phyloP scores from a whole-genome alignment of 1,140 invertebrate genomes.

The Catajapyx aquilonaris region DNA sequence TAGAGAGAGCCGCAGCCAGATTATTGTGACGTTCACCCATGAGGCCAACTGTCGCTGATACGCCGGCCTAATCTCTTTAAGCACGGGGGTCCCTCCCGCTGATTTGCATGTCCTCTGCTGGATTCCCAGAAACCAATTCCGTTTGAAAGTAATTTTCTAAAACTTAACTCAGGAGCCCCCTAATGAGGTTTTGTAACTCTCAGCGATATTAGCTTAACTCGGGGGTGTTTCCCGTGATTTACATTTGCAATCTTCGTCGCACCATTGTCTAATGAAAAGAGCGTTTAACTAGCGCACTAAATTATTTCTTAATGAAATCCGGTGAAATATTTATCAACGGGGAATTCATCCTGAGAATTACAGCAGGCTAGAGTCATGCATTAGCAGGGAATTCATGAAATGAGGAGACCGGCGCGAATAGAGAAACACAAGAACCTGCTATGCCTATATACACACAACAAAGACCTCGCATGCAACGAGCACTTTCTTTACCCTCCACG shows the following conservation, averaged over 20 bases:
- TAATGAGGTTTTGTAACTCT: not conserved
- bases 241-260: not conserved
- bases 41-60: not conserved
- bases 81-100: not conserved
- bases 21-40: not conserved
- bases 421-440: no score
- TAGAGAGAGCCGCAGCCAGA: not conserved
- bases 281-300: not conserved
- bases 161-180: not conserved
- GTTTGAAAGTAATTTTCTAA: slow-evolving; percentile 1
- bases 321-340: not conserved
- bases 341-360: no score
- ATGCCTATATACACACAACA: no score
- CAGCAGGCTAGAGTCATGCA: no score
- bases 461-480: no score
- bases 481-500: no score
- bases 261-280: not conserved
- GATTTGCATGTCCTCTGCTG: not conserved
- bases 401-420: no score
- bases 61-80: not conserved
- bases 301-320: slow-evolving; percentile 1
- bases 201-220: not conserved
- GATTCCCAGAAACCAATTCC: not conserved
- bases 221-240: not conserved
- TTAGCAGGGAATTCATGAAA: no score